These are phyloP conservation scores for Dermolepida albohirtum DNA, from an alignment of 2,888 invertebrate genomes.

Conservation along the genomic window DNA sequence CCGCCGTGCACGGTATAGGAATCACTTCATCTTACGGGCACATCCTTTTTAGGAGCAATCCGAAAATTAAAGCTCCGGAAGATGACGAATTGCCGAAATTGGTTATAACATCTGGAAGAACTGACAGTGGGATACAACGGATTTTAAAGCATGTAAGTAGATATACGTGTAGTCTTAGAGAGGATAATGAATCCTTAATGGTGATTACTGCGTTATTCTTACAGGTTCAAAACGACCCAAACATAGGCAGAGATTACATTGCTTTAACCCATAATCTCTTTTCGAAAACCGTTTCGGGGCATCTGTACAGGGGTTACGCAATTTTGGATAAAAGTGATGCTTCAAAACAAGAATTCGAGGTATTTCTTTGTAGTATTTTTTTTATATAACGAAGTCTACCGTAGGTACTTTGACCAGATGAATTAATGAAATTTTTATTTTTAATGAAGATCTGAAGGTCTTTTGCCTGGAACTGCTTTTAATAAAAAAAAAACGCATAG, in stretches of 20 bases:
- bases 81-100: conserved; percentile 73
- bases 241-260: conserved; percentile 67
- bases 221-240: conserved; percentile 68
- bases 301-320: conserved; percentile 74
- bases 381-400: too few relatives aligned
- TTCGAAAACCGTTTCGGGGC: conserved; percentile 67
- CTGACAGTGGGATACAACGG: conserved; percentile 78
- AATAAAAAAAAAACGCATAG: too few relatives aligned
- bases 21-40: conserved; percentile 97
- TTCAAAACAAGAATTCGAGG: conserved; percentile 59
- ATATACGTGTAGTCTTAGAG: neutral
- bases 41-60: conserved; percentile 83
- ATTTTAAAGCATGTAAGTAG: conserved; percentile 69
- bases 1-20: conserved; percentile 96
- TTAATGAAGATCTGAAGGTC: too few relatives aligned
- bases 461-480: too few relatives aligned
- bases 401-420: too few relatives aligned
- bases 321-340: conserved; percentile 62
- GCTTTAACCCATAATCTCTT: conserved; percentile 67
- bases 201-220: neutral
- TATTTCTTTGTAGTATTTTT: conserved; percentile 43
- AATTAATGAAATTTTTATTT: too few relatives aligned
- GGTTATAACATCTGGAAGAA: conserved; percentile 85
- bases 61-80: conserved; percentile 70
- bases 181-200: neutral